Base-by-base conservation (phyloP, 2,888 invertebrate genomes). In the Serrognathus titanus region DNA sequence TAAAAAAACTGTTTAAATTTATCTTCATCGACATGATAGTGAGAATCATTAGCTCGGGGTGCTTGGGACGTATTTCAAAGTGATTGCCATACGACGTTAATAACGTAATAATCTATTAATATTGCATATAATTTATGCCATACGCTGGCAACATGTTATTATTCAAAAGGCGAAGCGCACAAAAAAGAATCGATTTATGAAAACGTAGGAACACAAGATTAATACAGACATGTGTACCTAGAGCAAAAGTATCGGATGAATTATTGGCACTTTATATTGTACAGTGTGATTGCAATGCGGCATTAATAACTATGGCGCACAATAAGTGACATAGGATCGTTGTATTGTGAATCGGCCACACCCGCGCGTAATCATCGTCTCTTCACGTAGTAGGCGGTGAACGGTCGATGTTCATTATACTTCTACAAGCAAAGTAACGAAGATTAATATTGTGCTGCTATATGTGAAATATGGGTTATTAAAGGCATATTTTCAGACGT, bases 341-440 rank as follows among this genome's bases (percentile, higher is more conserved):
- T 57, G 51, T 48, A 61, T 63, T 64, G 61, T 59, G 60, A 58
- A 56, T 51, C 51, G 36, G 61, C 60, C 63, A 62, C 65, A 63
- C 63, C 63, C 63, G 59, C 62, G 58, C 60, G 62, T 58, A 64
- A 63, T 64, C 61, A 62, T 59, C 59, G 57, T 49, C 63, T 63
- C 58, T 63, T 63, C 65, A 66, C 56, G 59, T 66, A 63, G 66
- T 66, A 66, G 68, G 65, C 67, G 67, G 64, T 58, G 58, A 58
- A 63, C 61, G 55, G 57, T 53, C 66, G 63, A 66, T 65, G 65
- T 69, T 69, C 69, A 69, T 70, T 70, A 69, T 67, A 59, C 66
- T 63, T 66, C 69, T 62, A 70, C 68, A 67, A 69, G 66, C 63
- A 66, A 62, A 66, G 66, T 69, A 70, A 70, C 68, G 70, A 70